These are phyloP conservation scores for Amphiura filiformis DNA, from an alignment of 35 echinoderm and acorn worm species.

Conservation along the genomic window DNA sequence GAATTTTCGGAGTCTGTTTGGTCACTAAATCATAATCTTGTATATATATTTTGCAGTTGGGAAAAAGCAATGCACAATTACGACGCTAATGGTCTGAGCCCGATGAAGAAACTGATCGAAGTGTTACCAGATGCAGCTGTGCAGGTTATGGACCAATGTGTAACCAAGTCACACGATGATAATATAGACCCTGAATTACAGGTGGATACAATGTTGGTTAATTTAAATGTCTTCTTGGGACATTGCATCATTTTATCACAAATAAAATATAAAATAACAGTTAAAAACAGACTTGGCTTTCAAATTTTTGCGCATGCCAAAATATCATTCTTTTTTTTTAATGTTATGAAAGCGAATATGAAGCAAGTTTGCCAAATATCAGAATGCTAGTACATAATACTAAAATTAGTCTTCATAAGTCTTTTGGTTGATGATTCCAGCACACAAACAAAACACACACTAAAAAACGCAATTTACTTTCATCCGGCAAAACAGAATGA, in stretches of 20 bases:
- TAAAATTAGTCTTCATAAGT: no score
- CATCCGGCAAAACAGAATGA: no score
- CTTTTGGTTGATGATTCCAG: no score
- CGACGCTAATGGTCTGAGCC: background rate
- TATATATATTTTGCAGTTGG: conserved; percentile 35
- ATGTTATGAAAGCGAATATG: no score
- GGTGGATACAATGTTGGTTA: background rate
- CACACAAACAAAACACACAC: no score
- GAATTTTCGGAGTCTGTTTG: no score
- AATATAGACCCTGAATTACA: conserved; percentile 5
- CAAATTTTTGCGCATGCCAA: background rate
- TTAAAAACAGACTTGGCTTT: background rate
- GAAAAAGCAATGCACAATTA: conserved; percentile 25
- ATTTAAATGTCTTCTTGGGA: background rate
- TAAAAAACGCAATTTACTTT: no score
- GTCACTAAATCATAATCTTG: background rate
- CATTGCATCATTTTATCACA: background rate
- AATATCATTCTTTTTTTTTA: background rate
- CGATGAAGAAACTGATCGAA: conserved; percentile 61
- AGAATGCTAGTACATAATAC: no score
- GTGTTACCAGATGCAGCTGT: conserved; percentile 51
- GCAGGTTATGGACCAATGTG: conserved; percentile 45
- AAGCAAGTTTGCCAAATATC: no score
- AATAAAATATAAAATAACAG: background rate
- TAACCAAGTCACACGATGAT: conserved; percentile 17